Evolutionary conservation across 2,113 vertebrate species (phyloP), one percentile per base, ranked within the genome.

Genomic region (Austrofundulus limnaeus): DNA sequence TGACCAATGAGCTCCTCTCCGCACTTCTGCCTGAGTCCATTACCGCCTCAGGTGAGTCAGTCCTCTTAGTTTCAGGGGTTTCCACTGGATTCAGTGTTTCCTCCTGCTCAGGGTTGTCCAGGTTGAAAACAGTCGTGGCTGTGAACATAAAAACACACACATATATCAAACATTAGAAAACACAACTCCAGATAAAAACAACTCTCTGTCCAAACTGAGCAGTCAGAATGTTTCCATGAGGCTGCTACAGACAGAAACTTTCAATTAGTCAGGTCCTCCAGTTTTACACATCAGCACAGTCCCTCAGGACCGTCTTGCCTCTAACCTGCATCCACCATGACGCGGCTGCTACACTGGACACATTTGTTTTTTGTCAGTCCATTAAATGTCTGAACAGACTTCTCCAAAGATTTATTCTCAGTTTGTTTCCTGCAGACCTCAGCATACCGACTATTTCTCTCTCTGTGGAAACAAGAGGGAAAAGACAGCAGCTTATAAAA

Each of bases 371-470:
- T 98, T 3, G 81, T 19, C 0, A 90, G 90, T 53, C 84, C 90
- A 0, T 88, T 93, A 56, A 97, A n/a, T 1, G 95, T 98, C 86
- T 98, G 96, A 90, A 92, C 87, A 23, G 77, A 83, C 46, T 90
- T 92, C 14, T 94, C 94, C 42, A 90, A 78, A n/a, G 92, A 95
- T 25, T 82, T 79, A 19, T 91, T 94, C 3, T 76, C 92, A 25
- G 59, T 12, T 83, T 88, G 91, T 9, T 80, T 92, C 28, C 68
- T 92, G 70, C 95, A 96, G 10, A 94, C 48, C 0, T 82, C 90
- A 25, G 56, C 31, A 17, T 97, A 96, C 4, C 70, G 52, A 1
- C 34, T 75, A 49, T 95, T 96, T 65, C 79, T 86, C 54, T 83
- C 45, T 72, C 96, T 98, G 23, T 15, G 57, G 48, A 74, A 69